Base-by-base conservation (phyloP, 2,797 vertebrate species). In the Dromococcyx pavoninus region DNA sequence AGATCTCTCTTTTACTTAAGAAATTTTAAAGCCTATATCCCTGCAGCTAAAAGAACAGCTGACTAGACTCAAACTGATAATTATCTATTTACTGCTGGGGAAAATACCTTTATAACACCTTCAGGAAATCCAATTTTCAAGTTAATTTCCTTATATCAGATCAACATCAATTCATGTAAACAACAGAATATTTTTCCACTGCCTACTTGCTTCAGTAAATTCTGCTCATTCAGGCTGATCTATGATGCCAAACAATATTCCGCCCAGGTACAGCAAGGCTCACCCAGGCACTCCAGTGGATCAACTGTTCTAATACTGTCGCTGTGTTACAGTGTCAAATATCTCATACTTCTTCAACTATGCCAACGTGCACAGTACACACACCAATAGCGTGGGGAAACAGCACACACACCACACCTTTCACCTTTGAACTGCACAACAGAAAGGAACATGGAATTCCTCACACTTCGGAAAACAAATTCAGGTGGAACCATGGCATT, bases 131-230 rank as follows among this genome's bases (percentile, higher is more conserved):
- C 12, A 90, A 92, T 94, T 95, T 88, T 92, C 60, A 87, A 88
- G 60, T 61, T 93, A 78, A 92, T 88, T 81, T 84, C 6, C 4
- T 86, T 66, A 86, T 11, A 91, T 58, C 24, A 86, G 86, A 94
- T 86, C 58, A 84, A 81, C 46, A 82, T 54, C 50, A 72, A 65
- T 72, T 86, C 60, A 78, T 2, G 5, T 78, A 81, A 93, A 81
- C 56, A 94, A 77, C 37, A 48, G 37, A 60, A 70, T 23, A 4
- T 43, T 85, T 70, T 73, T 44, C 17, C 66, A 41, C 35, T 89
- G 35, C 17, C 30, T 75, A 14, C 35, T 72, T 72, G 32, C 46
- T 73, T 84, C 65, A 54, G 37, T 58, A 61, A 84, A 79, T 76
- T 78, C 58, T 85, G 28, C 71, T 78, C 35, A 65, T 61, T 37